These are phyloP conservation scores for Cataglyphis altisquamis DNA, from an alignment of 2,888 invertebrate genomes.

Conservation along the genomic window DNA sequence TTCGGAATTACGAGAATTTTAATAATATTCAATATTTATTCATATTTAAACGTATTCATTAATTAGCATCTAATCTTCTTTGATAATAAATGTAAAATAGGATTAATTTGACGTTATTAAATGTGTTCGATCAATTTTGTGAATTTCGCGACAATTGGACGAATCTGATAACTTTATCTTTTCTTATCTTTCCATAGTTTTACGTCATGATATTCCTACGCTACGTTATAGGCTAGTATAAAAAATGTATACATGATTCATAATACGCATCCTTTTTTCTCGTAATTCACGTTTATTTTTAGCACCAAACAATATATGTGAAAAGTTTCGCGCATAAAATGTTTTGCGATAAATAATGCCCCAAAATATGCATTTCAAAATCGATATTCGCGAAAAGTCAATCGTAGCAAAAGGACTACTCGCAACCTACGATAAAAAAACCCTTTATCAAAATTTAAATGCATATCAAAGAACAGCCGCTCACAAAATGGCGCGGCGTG, in stretches of 20 bases:
- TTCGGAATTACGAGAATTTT: constrained; percentile 18
- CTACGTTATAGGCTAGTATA: constrained; percentile 59
- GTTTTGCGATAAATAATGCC: constrained; percentile 73
- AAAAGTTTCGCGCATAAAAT: constrained; percentile 22
- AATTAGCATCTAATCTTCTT: constrained; percentile 6
- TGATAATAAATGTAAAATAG: neutral
- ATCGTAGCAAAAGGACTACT: constrained; percentile 45
- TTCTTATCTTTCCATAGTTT: constrained; percentile 39
- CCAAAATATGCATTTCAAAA: constrained; percentile 69
- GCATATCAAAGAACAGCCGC: constrained; percentile 67
- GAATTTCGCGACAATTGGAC: constrained; percentile 9
- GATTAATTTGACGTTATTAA: constrained; percentile 11
- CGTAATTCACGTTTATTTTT: constrained; percentile 14
- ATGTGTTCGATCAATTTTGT: neutral
- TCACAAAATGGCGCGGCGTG: constrained; percentile 11
- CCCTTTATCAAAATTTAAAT: constrained; percentile 73
- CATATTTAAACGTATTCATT: constrained; percentile 11
- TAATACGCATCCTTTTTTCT: constrained; percentile 18
- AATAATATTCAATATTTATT: constrained; percentile 22
- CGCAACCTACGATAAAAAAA: constrained; percentile 54
- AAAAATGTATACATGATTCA: constrained; percentile 58
- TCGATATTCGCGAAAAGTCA: constrained; percentile 49
- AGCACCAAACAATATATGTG: constrained; percentile 31
- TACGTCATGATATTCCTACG: constrained; percentile 45
- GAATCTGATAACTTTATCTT: constrained; percentile 12